Base-by-base conservation (phyloP, 92 coral and sea anemone species). In the Palythoa grandiflora region DNA sequence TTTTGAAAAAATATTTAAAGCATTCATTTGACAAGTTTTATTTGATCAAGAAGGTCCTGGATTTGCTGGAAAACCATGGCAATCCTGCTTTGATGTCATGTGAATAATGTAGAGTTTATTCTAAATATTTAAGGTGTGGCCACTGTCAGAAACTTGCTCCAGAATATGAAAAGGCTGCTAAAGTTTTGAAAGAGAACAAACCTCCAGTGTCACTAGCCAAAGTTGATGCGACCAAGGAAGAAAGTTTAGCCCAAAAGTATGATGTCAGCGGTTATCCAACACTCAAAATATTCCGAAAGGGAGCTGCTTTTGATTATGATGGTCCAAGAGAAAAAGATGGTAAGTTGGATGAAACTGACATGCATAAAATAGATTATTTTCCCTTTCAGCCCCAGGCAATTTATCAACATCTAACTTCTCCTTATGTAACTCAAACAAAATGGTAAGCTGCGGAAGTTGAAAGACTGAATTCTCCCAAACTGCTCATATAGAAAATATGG, bases 201-300 rank as follows among this genome's bases (percentile, higher is more conserved):
- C 99, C 97, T 20, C 99, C 99, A 78, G 98, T 97, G 6, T 79
- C 93, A 13, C 87, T 97, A 76, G 99, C 97, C 73, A 94, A 96
- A 80, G 97, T 97, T 59, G 99, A 97, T 66, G 99, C 99, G 1
- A 97, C 99, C 4, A 94, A 88, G 21, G 94, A 93, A 20, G 80
- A 93, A 28, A 95, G 95, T 65, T 86, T 97, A 59, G 99, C 95
- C 10, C 87, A 92, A 61, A 91, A 87, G 88, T 94, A 83, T 91
- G 99, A 97, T 50, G 95, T 97, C 80, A 92, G 96, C 84, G 99
- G 99, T 81, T 97, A 97, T 68, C 99, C 99, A 12, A 94, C 99
- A 10, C 87, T 97, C 73, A 97, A 97, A 79, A 91, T 97, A 84
- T 97, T 97, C 91, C 93, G 96, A 63, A 97, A 95, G 77, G 99